Conservation (phyloP, 30 jellyfish, hydroid and myxozoan genomes). For the Thelohanellus kitauei region DNA sequence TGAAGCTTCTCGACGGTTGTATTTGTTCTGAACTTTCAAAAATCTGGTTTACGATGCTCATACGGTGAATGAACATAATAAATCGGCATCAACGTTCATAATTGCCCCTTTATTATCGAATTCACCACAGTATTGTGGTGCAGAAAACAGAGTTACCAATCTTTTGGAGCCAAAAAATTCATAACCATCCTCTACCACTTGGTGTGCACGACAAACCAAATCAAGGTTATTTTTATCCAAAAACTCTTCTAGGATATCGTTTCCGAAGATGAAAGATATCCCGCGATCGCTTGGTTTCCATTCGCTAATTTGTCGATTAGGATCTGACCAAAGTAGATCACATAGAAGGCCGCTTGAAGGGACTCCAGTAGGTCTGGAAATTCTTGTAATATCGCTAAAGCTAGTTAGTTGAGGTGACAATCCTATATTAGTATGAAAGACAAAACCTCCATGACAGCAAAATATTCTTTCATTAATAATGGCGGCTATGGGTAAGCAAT, state of each 20-base stretch:
- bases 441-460: conserved; percentile 1
- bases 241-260: background rate
- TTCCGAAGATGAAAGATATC: background rate
- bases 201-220: conserved; percentile 91
- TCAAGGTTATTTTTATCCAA: conserved; percentile 11
- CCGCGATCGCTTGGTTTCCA: background rate
- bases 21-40: too few species aligned
- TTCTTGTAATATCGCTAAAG: too few species aligned
- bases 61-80: conserved; percentile 92
- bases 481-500: background rate
- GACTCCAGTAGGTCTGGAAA: background rate
- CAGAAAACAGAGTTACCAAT: conserved; percentile 73
- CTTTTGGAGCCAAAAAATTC: conserved; percentile 77
- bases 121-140: conserved; percentile 96
- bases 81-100: conserved; percentile 95
- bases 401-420: background rate
- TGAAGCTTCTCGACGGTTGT: too few species aligned
- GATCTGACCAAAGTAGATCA: background rate
- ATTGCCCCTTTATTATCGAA: conserved; percentile 96
- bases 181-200: conserved; percentile 98
- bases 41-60: too few species aligned
- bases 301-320: background rate
- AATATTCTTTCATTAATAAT: background rate
- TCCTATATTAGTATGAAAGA: too few species aligned
- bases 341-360: background rate